Evolutionary conservation across 2,888 invertebrate species (phyloP).

Genomic region (Machimus atricapillus): DNA sequence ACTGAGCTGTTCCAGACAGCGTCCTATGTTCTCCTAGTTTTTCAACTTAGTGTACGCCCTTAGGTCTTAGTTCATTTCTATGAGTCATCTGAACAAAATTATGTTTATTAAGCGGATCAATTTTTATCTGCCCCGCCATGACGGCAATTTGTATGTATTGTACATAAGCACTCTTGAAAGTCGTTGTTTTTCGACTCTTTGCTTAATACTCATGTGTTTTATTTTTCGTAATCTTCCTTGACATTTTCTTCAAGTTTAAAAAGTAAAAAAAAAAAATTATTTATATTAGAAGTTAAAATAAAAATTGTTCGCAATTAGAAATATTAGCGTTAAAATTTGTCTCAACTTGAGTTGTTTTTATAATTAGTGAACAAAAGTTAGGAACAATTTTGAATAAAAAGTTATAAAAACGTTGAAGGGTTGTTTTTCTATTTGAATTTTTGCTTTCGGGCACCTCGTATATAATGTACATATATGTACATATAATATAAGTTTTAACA

Average conservation of each 20-base stretch:
- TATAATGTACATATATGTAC: no score
- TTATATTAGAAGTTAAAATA: background rate
- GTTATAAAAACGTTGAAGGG: background rate
- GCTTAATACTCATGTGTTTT: background rate
- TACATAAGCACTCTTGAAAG: background rate
- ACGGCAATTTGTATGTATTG: background rate
- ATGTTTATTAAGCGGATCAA: background rate
- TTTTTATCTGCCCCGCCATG: background rate
- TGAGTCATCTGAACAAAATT: slow-evolving; percentile 18
- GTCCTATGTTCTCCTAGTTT: slow-evolving; percentile 1
- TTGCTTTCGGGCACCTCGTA: no score
- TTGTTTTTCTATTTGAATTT: background rate
- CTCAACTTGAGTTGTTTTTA: background rate
- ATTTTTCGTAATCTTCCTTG: background rate
- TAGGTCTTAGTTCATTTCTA: slow-evolving; percentile 3
- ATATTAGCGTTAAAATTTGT: background rate
- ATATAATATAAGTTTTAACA: no score
- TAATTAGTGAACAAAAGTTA: background rate
- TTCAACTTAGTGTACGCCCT: slow-evolving; percentile 1
- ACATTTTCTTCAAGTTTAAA: background rate
- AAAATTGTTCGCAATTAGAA: background rate
- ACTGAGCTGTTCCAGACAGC: background rate
- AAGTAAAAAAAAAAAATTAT: background rate
- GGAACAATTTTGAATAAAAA: background rate
- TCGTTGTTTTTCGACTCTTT: background rate